Evolutionary conservation across 2,797 vertebrate species (phyloP).

Genomic region (Gallinago stenura): DNA sequence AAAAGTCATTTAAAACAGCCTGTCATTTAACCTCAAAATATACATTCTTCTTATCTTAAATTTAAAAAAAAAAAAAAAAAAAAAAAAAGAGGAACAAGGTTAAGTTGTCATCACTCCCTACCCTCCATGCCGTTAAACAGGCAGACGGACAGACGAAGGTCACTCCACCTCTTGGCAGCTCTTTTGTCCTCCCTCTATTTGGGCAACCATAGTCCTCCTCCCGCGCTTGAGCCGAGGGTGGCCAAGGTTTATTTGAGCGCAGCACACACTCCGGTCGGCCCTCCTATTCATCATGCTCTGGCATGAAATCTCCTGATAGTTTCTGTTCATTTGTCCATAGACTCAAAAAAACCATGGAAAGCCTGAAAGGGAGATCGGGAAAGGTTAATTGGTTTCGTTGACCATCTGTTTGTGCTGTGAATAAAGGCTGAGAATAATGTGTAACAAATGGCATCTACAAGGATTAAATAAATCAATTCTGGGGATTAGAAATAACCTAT

Average conservation of each 20-base stretch:
- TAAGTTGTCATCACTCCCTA: neutral
- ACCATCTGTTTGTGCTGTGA: constrained; percentile 85
- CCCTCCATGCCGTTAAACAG: neutral
- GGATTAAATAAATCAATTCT: constrained; percentile 78
- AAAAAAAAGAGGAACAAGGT: neutral
- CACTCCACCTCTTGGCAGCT: neutral
- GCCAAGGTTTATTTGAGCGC: constrained; percentile 20
- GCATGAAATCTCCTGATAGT: constrained; percentile 74
- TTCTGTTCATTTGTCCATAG: constrained; percentile 74
- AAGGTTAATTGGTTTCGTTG: constrained; percentile 90
- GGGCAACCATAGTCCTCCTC: neutral
- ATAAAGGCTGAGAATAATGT: constrained; percentile 66
- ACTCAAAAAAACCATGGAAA: constrained; percentile 59
- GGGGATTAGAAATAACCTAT: constrained; percentile 70
- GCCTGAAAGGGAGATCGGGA: constrained; percentile 74
- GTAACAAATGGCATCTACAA: constrained; percentile 75
- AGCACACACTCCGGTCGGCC: constrained; percentile 10
- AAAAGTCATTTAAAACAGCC: neutral
- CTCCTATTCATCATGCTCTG: constrained; percentile 76
- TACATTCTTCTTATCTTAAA: neutral
- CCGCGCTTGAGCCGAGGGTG: neutral
- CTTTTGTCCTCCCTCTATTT: neutral
- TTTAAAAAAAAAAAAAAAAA: neutral
- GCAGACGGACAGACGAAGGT: neutral
- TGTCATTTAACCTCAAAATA: neutral